These are phyloP conservation scores for Vulpes ferrilata DNA, from an alignment of 2,113 vertebrate genomes.

Conservation along the genomic window DNA sequence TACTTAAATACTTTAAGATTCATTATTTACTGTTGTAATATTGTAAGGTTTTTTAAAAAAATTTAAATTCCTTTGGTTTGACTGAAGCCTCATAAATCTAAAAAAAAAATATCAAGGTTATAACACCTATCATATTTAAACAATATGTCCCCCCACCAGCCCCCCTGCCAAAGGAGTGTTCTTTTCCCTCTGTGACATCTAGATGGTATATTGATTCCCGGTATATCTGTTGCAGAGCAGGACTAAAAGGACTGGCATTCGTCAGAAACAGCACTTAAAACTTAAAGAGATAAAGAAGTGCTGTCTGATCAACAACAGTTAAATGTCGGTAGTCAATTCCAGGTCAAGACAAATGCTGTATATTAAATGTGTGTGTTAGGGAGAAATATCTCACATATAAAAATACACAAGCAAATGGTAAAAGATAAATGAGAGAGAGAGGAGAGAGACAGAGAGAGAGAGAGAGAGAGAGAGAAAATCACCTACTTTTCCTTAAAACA, in stretches of 20 bases:
- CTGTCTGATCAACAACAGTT: slow-evolving; percentile 81
- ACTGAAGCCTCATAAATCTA: background rate
- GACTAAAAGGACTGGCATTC: slow-evolving; percentile 77
- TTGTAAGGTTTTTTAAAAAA: background rate
- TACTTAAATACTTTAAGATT: slow-evolving; percentile 79
- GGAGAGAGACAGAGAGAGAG: background rate
- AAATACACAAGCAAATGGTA: slow-evolving; percentile 62
- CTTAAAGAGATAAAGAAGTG: slow-evolving; percentile 81
- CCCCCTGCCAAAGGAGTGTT: background rate
- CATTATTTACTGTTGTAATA: slow-evolving; percentile 70
- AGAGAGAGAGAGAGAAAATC: background rate
- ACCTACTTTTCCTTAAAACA: background rate
- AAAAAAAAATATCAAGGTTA: slow-evolving; percentile 43
- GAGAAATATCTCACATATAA: slow-evolving; percentile 58
- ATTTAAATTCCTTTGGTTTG: slow-evolving; percentile 35
- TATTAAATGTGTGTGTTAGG: slow-evolving; percentile 65
- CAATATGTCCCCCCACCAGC: background rate
- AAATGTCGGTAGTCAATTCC: slow-evolving; percentile 79
- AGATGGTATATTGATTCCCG: slow-evolving; percentile 75
- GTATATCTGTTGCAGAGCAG: slow-evolving; percentile 79
- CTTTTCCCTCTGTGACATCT: slow-evolving; percentile 64
- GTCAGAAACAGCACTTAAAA: slow-evolving; percentile 82
- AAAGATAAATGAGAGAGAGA: background rate
- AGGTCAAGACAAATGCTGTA: slow-evolving; percentile 72
- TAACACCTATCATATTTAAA: slow-evolving; percentile 37